Conservation (phyloP, 1,140 invertebrate genomes). For the Drosophila tani region DNA sequence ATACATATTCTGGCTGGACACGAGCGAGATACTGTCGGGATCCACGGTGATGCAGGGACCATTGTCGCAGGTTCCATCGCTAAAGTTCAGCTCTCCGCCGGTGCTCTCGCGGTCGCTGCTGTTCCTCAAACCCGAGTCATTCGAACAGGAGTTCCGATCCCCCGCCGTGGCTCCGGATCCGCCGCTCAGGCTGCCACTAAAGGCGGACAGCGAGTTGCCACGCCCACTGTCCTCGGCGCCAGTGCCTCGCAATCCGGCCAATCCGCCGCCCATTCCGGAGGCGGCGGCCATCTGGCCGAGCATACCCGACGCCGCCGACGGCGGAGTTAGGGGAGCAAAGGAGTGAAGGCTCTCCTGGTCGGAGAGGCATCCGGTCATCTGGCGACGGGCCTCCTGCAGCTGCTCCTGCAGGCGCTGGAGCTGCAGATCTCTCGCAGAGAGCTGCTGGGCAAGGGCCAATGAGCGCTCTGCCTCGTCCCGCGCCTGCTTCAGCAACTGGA, state of each 20-base stretch:
- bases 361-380: conserved; percentile 90
- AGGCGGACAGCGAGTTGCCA: conserved; percentile 85
- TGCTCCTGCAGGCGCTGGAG: conserved; percentile 93
- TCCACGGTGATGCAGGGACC: conserved; percentile 84
- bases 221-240: conserved; percentile 86
- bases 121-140: conserved; percentile 92
- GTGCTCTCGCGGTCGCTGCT: conserved; percentile 93
- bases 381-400: conserved; percentile 91
- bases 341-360: conserved; percentile 90
- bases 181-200: conserved; percentile 85
- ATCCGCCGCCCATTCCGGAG: conserved; percentile 86
- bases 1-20: conserved; percentile 89
- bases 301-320: conserved; percentile 80
- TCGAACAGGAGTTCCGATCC: conserved; percentile 93
- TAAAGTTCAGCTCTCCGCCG: conserved; percentile 85
- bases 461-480: conserved; percentile 95
- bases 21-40: conserved; percentile 83
- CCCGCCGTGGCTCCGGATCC: conserved; percentile 86
- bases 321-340: conserved; percentile 85
- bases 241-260: conserved; percentile 86
- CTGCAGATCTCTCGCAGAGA: conserved; percentile 93
- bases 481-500: conserved; percentile 94
- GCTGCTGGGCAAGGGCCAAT: conserved; percentile 92
- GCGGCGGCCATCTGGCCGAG: conserved; percentile 84
- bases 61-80: conserved; percentile 83